Conservation (phyloP, 64 coral and sea anemone genomes). For the Cladopsammia gracilis region DNA sequence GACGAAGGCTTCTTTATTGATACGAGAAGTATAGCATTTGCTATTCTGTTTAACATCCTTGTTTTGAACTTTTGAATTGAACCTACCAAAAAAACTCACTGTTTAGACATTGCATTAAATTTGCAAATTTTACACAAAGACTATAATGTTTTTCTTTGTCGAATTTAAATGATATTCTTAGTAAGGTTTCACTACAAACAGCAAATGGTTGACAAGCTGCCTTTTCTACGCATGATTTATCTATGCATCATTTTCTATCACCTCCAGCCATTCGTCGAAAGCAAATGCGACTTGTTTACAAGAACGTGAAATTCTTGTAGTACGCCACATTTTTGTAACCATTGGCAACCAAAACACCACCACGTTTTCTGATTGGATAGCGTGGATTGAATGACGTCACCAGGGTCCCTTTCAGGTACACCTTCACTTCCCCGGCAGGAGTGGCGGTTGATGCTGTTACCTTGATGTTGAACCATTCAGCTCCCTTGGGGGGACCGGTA, state of each 20-base stretch:
- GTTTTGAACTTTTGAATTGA: no score
- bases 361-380: constrained; percentile 23
- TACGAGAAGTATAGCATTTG: no score
- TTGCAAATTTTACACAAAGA: no score
- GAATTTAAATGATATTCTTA: no score
- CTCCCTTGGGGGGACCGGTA: constrained; percentile 54
- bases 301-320: constrained; percentile 41
- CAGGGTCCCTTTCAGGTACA: background rate
- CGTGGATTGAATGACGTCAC: constrained; percentile 37
- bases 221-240: no score
- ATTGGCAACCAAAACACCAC: constrained; percentile 57
- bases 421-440: constrained; percentile 20
- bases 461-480: constrained; percentile 42
- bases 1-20: no score
- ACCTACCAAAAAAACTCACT: no score
- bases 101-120: no score
- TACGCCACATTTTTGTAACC: constrained; percentile 64
- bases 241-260: background rate
- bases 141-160: no score
- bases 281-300: background rate
- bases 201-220: no score
- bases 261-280: background rate
- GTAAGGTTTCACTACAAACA: no score
- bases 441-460: background rate
- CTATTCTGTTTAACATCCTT: no score